Base-by-base conservation (phyloP, 2,888 invertebrate genomes). In the Polymixis flavicincta region DNA sequence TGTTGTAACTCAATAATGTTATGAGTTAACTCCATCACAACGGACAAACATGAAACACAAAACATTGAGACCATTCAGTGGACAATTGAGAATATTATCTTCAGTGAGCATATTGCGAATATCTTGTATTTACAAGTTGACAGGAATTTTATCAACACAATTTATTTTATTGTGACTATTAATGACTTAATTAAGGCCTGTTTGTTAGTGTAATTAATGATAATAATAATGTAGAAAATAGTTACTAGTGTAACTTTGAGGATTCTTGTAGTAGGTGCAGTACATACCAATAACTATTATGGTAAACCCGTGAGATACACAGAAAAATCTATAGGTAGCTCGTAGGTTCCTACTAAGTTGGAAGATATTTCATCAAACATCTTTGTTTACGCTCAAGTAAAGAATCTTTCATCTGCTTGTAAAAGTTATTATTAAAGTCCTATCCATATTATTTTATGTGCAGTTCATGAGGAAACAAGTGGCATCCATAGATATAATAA, bases 21-120 rank as follows among this genome's bases (percentile, higher is more conserved):
- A 70, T 76, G 74, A 68, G 7, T 85, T 73, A 60, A 50, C 48
- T 45, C 19, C 28, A 64, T 19, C 13, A 66, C 37, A 65, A 61
- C 5, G 7, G 42, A 76, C 48, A 80, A 76, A 70, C 67, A 48
- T 37, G 70, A 48, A 48, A 72, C 52, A 74, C 67, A 76, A 65
- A 82, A 85, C 76, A 85, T 76, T 76, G 54, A 64, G 22, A 48
- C 52, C 71, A 80, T 72, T 84, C 69, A 68, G n/a, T 57, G 0
- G 0, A 22, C 7, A n/a, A 71, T 28, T 66, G 61, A 84, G 42
- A 80, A 55, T 70, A 82, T 52, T 52, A 69, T 50, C 66, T 76
- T 85, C 60, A 59, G 17, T 61, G 0, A 25, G n/a, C 1, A 37
- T 61, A 66, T 50, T 76, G 65, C 80, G 22, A 74, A 64, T 82